These are phyloP conservation scores for Ibidorhyncha struthersii DNA, from an alignment of 2,113 vertebrate genomes.

Conservation along the genomic window DNA sequence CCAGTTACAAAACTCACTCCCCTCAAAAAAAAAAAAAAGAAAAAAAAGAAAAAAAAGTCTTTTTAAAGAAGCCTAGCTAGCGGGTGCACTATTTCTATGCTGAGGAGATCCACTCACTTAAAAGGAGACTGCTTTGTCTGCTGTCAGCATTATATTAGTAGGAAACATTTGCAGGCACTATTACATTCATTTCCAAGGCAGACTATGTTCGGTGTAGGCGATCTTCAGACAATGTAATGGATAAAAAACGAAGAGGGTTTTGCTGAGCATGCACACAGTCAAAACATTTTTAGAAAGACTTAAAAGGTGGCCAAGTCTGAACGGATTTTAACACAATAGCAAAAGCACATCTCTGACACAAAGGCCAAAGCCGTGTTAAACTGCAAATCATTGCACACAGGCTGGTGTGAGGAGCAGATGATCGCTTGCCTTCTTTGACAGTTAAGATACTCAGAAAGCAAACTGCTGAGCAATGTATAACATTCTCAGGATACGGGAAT, in stretches of 20 bases:
- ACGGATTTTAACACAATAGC: background rate
- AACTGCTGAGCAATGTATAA: background rate
- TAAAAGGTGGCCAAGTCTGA: background rate
- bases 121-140: background rate
- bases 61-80: background rate
- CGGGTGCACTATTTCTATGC: background rate
- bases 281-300: background rate
- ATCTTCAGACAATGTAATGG: background rate
- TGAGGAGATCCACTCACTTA: background rate
- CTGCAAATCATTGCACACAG: background rate
- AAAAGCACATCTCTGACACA: background rate
- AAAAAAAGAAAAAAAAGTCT: background rate
- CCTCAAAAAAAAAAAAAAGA: background rate
- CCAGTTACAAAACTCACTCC: background rate
- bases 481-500: background rate
- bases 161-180: background rate
- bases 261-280: background rate
- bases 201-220: background rate
- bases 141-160: background rate
- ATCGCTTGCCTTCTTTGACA: rapidly evolving
- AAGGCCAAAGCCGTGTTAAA: background rate
- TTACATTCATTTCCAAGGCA: background rate
- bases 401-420: background rate
- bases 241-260: background rate
- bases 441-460: background rate